Evolutionary conservation across 2,888 invertebrate genomes (phyloP).

Genomic region (Pammene aurita): DNA sequence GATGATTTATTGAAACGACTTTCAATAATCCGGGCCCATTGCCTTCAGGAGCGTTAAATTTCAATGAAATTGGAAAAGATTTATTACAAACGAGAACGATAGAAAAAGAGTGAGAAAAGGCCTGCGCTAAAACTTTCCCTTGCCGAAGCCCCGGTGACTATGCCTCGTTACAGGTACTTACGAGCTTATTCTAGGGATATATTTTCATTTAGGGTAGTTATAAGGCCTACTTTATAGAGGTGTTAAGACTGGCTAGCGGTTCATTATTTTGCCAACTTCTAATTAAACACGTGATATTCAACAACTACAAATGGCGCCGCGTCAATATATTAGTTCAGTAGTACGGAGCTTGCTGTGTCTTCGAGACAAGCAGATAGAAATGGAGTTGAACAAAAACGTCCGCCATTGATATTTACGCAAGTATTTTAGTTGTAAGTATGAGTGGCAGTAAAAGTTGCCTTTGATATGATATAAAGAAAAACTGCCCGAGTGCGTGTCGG

Average conservation of each 20-base stretch:
- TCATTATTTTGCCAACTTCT: too few relatives aligned
- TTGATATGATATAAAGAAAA: too few relatives aligned
- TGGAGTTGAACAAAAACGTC: too few relatives aligned
- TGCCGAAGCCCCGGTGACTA: conserved; percentile 23
- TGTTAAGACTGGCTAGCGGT: background rate
- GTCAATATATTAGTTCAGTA: too few relatives aligned
- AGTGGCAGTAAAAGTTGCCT: too few relatives aligned
- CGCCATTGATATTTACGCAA: too few relatives aligned
- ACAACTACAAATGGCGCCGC: too few relatives aligned
- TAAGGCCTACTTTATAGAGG: background rate
- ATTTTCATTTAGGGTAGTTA: background rate
- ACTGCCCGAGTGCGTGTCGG: too few relatives aligned
- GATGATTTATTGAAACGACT: conserved; percentile 54
- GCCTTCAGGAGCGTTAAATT: conserved; percentile 53
- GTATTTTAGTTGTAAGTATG: too few relatives aligned
- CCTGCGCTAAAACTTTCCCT: conserved; percentile 44
- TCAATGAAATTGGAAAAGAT: conserved; percentile 55
- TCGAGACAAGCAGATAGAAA: too few relatives aligned
- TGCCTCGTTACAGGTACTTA: conserved; percentile 30
- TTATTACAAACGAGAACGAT: conserved; percentile 45
- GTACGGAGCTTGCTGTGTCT: too few relatives aligned
- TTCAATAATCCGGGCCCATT: conserved; percentile 50
- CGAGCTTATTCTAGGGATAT: background rate
- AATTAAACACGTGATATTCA: too few relatives aligned
- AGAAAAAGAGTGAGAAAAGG: conserved; percentile 46